Conservation (phyloP, 2,113 vertebrate species). For the Saguinus imperator region DNA sequence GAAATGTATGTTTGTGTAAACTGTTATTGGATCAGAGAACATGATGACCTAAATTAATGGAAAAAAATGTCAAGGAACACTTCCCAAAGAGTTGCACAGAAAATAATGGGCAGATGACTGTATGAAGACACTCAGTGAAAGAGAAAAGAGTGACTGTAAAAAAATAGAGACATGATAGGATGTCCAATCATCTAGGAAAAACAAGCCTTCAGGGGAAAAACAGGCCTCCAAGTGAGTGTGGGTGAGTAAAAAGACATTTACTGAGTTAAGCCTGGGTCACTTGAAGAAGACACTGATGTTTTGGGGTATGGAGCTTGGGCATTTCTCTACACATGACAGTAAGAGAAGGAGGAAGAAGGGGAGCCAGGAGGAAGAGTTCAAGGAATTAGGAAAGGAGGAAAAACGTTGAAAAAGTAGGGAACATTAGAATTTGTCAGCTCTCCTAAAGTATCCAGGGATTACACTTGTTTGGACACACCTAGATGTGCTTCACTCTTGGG, state of each 20-base stretch:
- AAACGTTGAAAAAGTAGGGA: neutral
- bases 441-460: neutral
- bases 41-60: neutral
- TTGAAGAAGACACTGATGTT: neutral
- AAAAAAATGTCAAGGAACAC: neutral
- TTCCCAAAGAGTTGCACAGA: neutral
- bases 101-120: neutral
- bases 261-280: neutral
- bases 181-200: neutral
- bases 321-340: neutral
- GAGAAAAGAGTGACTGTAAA: neutral
- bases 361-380: fast-evolving
- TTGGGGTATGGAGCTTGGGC: neutral
- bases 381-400: neutral
- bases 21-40: neutral
- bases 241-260: neutral
- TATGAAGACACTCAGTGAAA: neutral
- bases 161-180: neutral
- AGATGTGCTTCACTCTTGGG: neutral
- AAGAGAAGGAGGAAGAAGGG: neutral
- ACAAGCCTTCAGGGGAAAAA: neutral
- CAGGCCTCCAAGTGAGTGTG: neutral
- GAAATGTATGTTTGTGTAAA: neutral
- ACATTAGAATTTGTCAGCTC: neutral
- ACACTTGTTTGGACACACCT: neutral